Percentiles rank a stretch among this genome's conserved stretches.
phyloP scores from a whole-genome alignment of 1,140 invertebrate genomes.

The Tigriopus japonicus region DNA sequence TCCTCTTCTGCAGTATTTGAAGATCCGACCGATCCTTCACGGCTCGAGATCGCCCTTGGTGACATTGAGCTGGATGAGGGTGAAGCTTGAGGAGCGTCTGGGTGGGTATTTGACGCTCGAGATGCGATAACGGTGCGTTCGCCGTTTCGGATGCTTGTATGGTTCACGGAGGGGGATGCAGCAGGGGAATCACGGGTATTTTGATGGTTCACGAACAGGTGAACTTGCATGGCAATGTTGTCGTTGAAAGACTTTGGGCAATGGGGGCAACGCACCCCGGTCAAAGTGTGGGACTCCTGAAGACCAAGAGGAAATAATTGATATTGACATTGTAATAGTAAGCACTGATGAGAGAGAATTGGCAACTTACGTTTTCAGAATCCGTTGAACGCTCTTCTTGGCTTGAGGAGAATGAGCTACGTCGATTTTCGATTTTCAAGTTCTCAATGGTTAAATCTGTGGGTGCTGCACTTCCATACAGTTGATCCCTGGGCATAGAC shows the following conservation, averaged over 20 bases:
- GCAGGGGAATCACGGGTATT: background rate
- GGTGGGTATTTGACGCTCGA: background rate
- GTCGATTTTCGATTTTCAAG: background rate
- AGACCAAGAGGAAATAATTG: background rate
- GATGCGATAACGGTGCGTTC: background rate
- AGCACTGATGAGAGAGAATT: background rate
- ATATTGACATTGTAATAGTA: background rate
- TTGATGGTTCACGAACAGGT: constrained; percentile 19
- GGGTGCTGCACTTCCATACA: background rate
- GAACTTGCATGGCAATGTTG: constrained; percentile 22
- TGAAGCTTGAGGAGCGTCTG: background rate
- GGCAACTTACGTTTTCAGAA: background rate
- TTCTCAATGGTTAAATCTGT: background rate
- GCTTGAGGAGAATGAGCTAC: background rate
- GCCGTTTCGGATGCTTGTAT: background rate
- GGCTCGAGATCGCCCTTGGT: background rate
- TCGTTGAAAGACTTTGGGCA: constrained; percentile 21
- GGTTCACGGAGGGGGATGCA: background rate
- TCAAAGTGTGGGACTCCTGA: constrained; percentile 11
- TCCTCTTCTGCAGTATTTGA: background rate
- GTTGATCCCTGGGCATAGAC: background rate
- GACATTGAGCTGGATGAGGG: background rate
- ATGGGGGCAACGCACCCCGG: constrained; percentile 17
- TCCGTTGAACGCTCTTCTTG: constrained; percentile 3
- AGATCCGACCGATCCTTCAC: background rate